Conservation (phyloP, 2,888 invertebrate genomes). For the Pachymerium ferrugineum region DNA sequence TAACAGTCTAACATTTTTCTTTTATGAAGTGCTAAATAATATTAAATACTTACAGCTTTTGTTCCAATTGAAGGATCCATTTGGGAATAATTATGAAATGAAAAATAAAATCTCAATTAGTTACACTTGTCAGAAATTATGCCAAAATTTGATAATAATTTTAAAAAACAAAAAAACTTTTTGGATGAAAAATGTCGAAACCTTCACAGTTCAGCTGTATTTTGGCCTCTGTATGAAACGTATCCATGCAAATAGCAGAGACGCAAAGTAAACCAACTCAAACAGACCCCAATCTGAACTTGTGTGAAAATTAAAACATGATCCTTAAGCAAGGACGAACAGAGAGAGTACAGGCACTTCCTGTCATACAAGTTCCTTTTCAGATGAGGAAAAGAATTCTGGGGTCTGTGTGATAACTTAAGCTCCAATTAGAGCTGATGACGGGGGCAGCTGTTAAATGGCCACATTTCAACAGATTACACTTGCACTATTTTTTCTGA, state of each 20-base stretch:
- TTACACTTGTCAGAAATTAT: no score
- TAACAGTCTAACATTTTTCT: no score
- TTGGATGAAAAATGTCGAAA: no score
- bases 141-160: background rate
- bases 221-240: conserved; percentile 1
- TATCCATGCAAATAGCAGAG: conserved; percentile 16
- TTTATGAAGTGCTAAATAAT: no score
- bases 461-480: conserved; percentile 14
- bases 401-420: conserved; percentile 21
- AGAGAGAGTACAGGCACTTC: no score
- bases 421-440: conserved; percentile 15
- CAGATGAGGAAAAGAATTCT: conserved; percentile 19
- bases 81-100: no score
- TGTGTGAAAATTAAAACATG: conserved; percentile 4
- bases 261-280: no score
- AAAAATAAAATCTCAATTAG: no score
- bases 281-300: background rate
- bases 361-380: conserved; percentile 18
- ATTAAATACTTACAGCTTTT: no score
- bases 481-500: background rate
- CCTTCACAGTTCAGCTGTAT: background rate
- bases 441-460: conserved; percentile 24
- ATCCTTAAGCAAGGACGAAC: background rate
- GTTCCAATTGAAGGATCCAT: no score
- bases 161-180: background rate